phyloP scores from a whole-genome alignment of 1,140 invertebrate species.

The Cyclina sinensis region DNA sequence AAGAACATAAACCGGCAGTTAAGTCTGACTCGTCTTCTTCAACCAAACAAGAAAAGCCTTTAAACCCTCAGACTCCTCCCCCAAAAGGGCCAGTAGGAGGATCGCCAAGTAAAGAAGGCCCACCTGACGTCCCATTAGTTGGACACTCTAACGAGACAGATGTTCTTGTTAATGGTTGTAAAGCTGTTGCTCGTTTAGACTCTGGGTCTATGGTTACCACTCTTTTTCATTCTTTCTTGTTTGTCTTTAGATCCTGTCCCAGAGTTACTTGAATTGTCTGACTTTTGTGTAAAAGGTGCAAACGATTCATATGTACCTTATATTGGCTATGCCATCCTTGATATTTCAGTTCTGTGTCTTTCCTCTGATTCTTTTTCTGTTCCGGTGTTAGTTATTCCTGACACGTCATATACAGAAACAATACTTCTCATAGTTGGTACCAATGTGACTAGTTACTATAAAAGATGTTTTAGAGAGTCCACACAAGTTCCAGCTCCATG shows the following conservation, averaged over 20 bases:
- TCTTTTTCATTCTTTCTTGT: neutral
- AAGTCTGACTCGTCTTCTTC: no score
- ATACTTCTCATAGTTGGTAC: neutral
- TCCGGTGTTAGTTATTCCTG: neutral
- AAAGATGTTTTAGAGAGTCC: neutral
- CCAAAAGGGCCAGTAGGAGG: neutral
- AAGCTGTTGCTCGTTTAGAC: neutral
- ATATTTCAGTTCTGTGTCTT: neutral
- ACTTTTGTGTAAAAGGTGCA: no score
- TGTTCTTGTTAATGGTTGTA: neutral
- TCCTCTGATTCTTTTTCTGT: neutral
- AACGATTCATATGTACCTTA: neutral
- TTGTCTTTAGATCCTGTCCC: neutral
- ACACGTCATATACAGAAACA: neutral
- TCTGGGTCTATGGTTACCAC: constrained; percentile 19
- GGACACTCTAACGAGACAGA: constrained; percentile 2
- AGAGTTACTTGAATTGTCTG: neutral
- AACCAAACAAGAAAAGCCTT: no score
- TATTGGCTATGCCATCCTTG: neutral
- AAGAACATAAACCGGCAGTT: neutral
- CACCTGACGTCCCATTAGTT: neutral
- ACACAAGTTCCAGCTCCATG: neutral
- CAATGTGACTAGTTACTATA: neutral
- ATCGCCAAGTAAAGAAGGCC: neutral
- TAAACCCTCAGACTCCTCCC: neutral